These are phyloP conservation scores for Ceratina japonica DNA, from an alignment of 1,140 invertebrate species.

Conservation along the genomic window DNA sequence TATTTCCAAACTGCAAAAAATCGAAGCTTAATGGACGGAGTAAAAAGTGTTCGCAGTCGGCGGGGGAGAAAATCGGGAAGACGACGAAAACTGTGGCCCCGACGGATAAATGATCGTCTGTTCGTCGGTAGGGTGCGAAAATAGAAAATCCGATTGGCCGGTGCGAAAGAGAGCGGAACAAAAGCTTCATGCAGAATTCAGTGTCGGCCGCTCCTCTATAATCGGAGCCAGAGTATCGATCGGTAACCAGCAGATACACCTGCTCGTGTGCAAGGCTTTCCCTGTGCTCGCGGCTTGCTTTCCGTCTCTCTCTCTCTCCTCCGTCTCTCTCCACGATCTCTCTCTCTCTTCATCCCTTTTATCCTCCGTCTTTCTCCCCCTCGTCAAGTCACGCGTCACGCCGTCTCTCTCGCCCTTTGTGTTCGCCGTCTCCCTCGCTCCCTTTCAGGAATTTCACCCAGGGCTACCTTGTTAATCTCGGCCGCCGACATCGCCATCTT, in stretches of 20 bases:
- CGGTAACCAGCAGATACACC: slow-evolving; percentile 61
- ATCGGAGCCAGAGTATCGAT: slow-evolving; percentile 65
- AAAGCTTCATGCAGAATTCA: slow-evolving; percentile 70
- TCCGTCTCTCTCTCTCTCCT: not conserved
- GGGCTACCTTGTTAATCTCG: slow-evolving; percentile 59
- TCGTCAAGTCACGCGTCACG: not conserved
- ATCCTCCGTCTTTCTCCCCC: not conserved
- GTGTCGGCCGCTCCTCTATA: slow-evolving; percentile 68
- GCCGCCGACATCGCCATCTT: slow-evolving; percentile 67
- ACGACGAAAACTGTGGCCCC: not conserved
- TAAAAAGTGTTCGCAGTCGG: not conserved
- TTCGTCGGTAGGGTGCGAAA: slow-evolving; percentile 51
- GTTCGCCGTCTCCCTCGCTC: slow-evolving; percentile 19
- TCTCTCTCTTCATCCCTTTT: not conserved
- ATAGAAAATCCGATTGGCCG: slow-evolving; percentile 67
- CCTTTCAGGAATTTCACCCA: slow-evolving; percentile 55
- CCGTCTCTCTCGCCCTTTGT: slow-evolving; percentile 28
- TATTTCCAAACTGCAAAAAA: not conserved
- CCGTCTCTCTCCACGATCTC: not conserved
- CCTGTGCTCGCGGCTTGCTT: slow-evolving; percentile 26
- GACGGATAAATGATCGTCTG: slow-evolving; percentile 47
- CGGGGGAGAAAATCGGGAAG: not conserved
- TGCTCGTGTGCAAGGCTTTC: slow-evolving; percentile 52
- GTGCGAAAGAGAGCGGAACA: slow-evolving; percentile 65
- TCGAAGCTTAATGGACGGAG: not conserved